Evolutionary conservation across 2,113 vertebrate genomes (phyloP).

Genomic region (Cyanistes caeruleus): DNA sequence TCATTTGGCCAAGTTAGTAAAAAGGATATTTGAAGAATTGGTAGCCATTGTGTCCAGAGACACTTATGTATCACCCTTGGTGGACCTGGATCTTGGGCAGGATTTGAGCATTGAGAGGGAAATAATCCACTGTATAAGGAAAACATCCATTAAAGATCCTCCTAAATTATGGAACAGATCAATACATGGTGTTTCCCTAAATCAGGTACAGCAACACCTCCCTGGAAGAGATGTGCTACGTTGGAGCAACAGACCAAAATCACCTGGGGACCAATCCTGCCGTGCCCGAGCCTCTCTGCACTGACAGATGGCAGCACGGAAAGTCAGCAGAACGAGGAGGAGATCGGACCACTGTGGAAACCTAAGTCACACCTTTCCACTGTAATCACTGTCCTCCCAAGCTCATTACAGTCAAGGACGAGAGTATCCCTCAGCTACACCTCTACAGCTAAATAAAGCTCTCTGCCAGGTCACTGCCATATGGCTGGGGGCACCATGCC

Average conservation of each 20-base stretch:
- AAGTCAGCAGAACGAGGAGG: background rate
- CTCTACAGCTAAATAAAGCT: background rate
- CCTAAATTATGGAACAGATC: background rate
- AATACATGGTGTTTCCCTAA: background rate
- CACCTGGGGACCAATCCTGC: background rate
- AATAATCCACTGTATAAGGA: background rate
- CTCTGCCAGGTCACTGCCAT: background rate
- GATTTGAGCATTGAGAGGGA: background rate
- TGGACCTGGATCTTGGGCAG: background rate
- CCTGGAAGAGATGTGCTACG: rapidly evolving
- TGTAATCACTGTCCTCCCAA: background rate
- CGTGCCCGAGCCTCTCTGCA: rapidly evolving
- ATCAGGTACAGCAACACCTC: background rate
- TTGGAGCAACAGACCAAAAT: background rate
- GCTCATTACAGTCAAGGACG: background rate
- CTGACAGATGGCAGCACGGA: rapidly evolving
- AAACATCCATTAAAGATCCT: background rate
- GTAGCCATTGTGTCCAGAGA: background rate
- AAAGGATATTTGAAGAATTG: background rate
- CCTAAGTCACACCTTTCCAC: background rate
- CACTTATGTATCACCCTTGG: rapidly evolving
- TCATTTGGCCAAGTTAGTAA: background rate
- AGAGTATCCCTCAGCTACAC: background rate
- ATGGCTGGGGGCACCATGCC: background rate
- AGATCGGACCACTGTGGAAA: background rate